Conservation (phyloP, 2,888 invertebrate species). For the Calephelis perditalis region DNA sequence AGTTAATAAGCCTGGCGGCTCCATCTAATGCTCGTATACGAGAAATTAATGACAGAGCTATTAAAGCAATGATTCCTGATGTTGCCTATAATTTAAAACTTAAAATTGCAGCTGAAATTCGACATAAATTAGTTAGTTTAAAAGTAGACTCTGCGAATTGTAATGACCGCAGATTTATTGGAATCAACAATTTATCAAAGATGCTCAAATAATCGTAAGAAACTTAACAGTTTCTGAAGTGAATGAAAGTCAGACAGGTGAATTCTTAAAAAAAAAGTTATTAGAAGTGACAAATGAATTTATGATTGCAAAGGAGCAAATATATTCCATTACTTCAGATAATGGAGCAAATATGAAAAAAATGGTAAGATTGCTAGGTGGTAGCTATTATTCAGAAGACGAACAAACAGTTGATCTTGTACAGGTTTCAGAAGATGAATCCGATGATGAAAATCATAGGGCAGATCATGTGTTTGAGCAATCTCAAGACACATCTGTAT, state of each 20-base stretch:
- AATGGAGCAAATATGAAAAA: not conserved
- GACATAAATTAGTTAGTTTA: not conserved
- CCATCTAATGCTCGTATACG: not conserved
- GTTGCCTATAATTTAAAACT: no score
- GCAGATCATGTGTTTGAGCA: no score
- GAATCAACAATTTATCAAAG: conserved; percentile 2
- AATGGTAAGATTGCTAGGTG: conserved; percentile 3
- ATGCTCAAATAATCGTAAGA: not conserved
- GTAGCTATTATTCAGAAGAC: not conserved
- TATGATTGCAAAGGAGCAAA: not conserved
- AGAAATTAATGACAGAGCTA: not conserved
- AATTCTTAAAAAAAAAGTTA: not conserved
- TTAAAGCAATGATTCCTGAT: not conserved
- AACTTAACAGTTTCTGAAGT: conserved; percentile 2
- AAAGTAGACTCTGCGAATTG: conserved; percentile 4
- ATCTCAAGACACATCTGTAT: no score
- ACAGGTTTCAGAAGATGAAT: conserved; percentile 1
- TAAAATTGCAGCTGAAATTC: no score
- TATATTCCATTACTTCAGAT: conserved; percentile 3
- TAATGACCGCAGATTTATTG: conserved; percentile 1
- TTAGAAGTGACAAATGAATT: conserved; percentile 2
- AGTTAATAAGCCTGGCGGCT: not conserved
- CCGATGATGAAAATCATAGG: not conserved
- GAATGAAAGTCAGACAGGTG: conserved; percentile 2
- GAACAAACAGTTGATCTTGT: not conserved